These are phyloP conservation scores for Cryptus armator DNA, from an alignment of 2,888 invertebrate genomes.

Conservation along the genomic window DNA sequence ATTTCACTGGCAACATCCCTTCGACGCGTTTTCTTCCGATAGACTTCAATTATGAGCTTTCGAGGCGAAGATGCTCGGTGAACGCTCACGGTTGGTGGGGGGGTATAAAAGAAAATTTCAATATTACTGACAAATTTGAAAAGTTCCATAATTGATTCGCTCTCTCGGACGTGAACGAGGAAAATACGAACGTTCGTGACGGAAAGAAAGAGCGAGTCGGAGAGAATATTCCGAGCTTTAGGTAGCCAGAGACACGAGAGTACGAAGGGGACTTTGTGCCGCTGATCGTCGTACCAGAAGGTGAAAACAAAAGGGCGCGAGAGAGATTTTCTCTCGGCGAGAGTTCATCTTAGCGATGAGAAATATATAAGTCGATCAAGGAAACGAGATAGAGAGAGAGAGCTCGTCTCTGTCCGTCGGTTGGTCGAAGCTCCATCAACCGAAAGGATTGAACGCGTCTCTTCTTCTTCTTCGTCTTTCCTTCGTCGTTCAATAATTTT, in stretches of 20 bases:
- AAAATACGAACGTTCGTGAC: constrained; percentile 7
- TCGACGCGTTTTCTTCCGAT: constrained; percentile 77
- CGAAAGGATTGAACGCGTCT: constrained; percentile 80
- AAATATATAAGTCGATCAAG: constrained; percentile 51
- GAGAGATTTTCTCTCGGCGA: constrained; percentile 38
- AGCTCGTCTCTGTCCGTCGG: constrained; percentile 71
- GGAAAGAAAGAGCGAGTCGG: constrained; percentile 63
- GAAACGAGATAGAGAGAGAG: constrained; percentile 76
- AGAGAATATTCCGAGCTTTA: constrained; percentile 40
- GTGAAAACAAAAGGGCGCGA: constrained; percentile 75
- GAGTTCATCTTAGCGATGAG: constrained; percentile 11
- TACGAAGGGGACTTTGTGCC: constrained; percentile 64
- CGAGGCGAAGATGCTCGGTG: constrained; percentile 32
- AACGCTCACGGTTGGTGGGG: constrained; percentile 46
- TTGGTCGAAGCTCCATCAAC: constrained; percentile 73
- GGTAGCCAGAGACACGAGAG: constrained; percentile 7
- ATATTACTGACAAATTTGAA: constrained; percentile 85
- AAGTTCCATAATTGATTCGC: constrained; percentile 84
- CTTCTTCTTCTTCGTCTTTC: constrained; percentile 71
- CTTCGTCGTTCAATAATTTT: constrained; percentile 40
- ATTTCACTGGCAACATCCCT: constrained; percentile 73
- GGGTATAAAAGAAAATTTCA: constrained; percentile 84
- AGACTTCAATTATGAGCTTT: constrained; percentile 84
- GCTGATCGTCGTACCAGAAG: constrained; percentile 62
- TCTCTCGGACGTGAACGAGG: constrained; percentile 70